These are phyloP conservation scores for Drosophila gunungcola DNA, from an alignment of 1,140 invertebrate species.

Conservation along the genomic window DNA sequence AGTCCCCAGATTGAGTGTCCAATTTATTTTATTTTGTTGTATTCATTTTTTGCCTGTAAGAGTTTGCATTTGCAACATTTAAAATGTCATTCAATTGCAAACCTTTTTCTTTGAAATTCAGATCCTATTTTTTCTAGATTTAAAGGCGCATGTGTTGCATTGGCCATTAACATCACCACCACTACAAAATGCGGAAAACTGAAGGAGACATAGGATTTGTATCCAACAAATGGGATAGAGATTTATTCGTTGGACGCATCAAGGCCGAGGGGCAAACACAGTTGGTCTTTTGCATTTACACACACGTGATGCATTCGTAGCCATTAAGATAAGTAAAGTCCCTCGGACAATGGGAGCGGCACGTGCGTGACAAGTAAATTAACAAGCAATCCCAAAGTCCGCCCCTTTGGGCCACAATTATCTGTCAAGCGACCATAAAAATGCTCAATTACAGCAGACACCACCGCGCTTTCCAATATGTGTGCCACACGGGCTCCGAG, in stretches of 20 bases:
- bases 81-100: too few species aligned
- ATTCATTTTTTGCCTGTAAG: too few species aligned
- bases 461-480: conserved; percentile 51
- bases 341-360: conserved; percentile 53
- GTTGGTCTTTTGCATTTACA: background rate
- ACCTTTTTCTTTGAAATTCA: too few species aligned
- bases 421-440: conserved; percentile 72
- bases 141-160: too few species aligned
- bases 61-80: too few species aligned
- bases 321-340: conserved; percentile 53
- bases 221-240: conserved; percentile 1
- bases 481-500: conserved; percentile 2
- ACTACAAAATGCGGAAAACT: background rate
- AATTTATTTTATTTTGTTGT: too few species aligned
- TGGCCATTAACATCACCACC: background rate
- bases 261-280: background rate
- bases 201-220: background rate
- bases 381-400: conserved; percentile 14
- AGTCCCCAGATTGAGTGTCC: too few species aligned
- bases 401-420: conserved; percentile 47
- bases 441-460: conserved; percentile 67
- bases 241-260: background rate
- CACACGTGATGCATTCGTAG: conserved; percentile 8
- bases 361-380: conserved; percentile 72
- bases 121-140: too few species aligned